Conservation (phyloP, 1,140 invertebrate genomes). For the Vanessa atalanta region DNA sequence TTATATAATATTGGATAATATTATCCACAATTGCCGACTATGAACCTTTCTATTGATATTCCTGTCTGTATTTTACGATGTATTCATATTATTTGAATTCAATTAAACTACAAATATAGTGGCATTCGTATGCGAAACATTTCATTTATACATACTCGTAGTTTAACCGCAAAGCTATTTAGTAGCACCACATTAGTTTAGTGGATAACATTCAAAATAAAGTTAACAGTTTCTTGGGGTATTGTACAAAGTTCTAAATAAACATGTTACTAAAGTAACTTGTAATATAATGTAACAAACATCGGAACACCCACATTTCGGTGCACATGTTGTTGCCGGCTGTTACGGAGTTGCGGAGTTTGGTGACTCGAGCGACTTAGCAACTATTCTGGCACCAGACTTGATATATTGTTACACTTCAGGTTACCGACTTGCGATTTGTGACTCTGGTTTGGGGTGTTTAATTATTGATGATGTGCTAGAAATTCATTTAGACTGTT, state of each 20-base stretch:
- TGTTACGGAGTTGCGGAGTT: conserved; percentile 16
- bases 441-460: not conserved
- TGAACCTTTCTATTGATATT: too few species aligned
- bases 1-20: too few species aligned
- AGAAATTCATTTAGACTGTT: too few species aligned
- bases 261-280: conserved; percentile 7
- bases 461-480: not conserved
- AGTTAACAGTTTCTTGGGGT: not conserved
- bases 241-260: not conserved
- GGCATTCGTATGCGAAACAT: too few species aligned
- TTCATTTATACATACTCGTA: too few species aligned
- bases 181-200: not conserved
- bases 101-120: too few species aligned
- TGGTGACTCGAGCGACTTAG: conserved; percentile 1
- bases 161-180: not conserved
- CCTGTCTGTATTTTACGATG: too few species aligned
- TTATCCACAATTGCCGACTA: too few species aligned
- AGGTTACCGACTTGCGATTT: conserved; percentile 15
- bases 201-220: not conserved
- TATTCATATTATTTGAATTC: too few species aligned
- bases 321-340: conserved; percentile 13
- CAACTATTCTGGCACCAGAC: conserved; percentile 6
- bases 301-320: conserved; percentile 13
- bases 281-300: conserved; percentile 22
- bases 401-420: conserved; percentile 20